These are phyloP conservation scores for Drosophila anomelani DNA, from an alignment of 2,888 invertebrate species.

Conservation along the genomic window DNA sequence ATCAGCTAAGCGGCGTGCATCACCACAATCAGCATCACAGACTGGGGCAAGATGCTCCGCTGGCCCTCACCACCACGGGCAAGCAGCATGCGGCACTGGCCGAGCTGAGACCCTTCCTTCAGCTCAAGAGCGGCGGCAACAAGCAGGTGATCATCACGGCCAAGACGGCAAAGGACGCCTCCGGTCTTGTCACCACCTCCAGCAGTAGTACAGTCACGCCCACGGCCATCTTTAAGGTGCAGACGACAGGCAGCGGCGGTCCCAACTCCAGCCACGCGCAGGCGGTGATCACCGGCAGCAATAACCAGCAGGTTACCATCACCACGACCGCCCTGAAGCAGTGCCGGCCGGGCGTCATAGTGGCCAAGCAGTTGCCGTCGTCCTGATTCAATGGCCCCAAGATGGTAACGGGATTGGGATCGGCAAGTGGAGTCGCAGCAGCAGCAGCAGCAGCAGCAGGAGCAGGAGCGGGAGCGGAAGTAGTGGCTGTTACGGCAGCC, in stretches of 20 bases:
- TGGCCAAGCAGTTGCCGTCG: constrained; percentile 90
- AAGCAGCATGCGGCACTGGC: constrained; percentile 85
- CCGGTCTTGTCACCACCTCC: constrained; percentile 52
- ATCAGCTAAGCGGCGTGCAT: constrained; percentile 29
- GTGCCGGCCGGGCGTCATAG: constrained; percentile 95
- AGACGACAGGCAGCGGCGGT: constrained; percentile 58
- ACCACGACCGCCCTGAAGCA: constrained; percentile 86
- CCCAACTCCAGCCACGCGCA: constrained; percentile 15
- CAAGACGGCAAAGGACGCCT: constrained; percentile 67
- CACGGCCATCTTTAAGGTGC: constrained; percentile 83
- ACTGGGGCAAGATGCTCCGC: constrained; percentile 82
- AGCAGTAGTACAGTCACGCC: constrained; percentile 71
- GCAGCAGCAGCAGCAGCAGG: constrained; percentile 25
- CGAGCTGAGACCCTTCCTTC: constrained; percentile 88
- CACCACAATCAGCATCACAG: constrained; percentile 77
- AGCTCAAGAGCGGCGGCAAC: constrained; percentile 85
- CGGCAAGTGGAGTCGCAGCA: constrained; percentile 24
- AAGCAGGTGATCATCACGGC: constrained; percentile 82
- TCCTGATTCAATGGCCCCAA: constrained; percentile 87
- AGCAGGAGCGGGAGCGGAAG: constrained; percentile 35
- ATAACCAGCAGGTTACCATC: constrained; percentile 70
- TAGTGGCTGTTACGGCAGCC: constrained; percentile 22
- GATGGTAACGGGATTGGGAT: constrained; percentile 35
- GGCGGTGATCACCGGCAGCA: constrained; percentile 28
- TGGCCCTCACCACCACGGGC: constrained; percentile 82